phyloP scores from a whole-genome alignment of 2,888 invertebrate species.

The Drepanosiphum platanoidis region DNA sequence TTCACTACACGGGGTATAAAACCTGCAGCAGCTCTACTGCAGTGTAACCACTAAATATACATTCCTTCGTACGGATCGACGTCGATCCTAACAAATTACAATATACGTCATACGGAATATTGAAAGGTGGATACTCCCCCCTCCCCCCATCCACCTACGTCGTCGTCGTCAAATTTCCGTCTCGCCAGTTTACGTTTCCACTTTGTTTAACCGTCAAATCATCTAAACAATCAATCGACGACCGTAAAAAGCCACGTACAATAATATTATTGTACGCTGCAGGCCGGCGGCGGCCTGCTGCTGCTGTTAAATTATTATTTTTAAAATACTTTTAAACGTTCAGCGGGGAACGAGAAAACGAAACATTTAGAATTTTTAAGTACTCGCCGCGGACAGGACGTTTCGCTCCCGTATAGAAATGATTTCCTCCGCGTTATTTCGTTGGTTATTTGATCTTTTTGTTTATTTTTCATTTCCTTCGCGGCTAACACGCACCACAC shows the following conservation, averaged over 20 bases:
- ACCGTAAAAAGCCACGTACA: neutral
- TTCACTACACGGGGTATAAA: neutral
- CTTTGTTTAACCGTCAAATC: neutral
- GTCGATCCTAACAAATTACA: neutral
- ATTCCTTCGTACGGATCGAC: slow-evolving; percentile 10
- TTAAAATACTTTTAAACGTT: neutral
- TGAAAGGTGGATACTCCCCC: neutral
- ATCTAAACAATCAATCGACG: neutral
- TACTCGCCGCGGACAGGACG: neutral
- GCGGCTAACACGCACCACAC: neutral
- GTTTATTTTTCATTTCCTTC: neutral
- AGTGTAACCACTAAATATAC: slow-evolving; percentile 3
- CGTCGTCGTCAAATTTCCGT: neutral
- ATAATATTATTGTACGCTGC: neutral
- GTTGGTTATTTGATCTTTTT: neutral
- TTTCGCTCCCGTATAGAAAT: too few relatives aligned
- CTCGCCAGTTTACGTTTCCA: neutral
- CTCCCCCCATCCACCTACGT: too few relatives aligned
- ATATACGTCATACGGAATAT: neutral
- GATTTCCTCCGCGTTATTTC: too few relatives aligned
- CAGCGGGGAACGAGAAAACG: neutral
- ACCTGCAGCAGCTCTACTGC: too few relatives aligned
- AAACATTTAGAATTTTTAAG: neutral
- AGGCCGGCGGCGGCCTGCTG: neutral
- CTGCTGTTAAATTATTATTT: neutral